These are phyloP conservation scores for Neotoxoptera formosana DNA, from an alignment of 1,140 invertebrate species.

Conservation along the genomic window DNA sequence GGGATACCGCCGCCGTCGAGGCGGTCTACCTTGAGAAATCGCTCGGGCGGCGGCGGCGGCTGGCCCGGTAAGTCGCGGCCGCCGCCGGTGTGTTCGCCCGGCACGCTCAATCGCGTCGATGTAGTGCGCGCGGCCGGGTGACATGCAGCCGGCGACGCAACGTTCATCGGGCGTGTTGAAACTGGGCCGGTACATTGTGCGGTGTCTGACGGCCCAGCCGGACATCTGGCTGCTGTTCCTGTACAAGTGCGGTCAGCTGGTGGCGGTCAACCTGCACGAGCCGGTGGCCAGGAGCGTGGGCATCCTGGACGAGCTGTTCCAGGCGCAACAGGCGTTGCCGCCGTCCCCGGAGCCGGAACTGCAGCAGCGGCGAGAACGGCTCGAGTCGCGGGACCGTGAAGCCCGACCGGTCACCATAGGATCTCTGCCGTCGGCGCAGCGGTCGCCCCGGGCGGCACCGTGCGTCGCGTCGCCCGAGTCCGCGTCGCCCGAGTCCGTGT, in stretches of 20 bases:
- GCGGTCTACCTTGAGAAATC: too few relatives aligned
- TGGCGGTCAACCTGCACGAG: conserved; percentile 60
- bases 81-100: neutral
- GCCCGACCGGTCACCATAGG: neutral
- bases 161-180: conserved; percentile 41
- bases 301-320: conserved; percentile 66
- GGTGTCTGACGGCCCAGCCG: conserved; percentile 54
- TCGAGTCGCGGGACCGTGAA: neutral
- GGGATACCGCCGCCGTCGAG: too few relatives aligned
- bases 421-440: neutral
- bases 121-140: conserved; percentile 31
- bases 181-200: conserved; percentile 50
- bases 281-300: conserved; percentile 64
- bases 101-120: conserved; percentile 44
- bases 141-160: conserved; percentile 48
- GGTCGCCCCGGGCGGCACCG: neutral
- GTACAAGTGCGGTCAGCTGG: conserved; percentile 66
- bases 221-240: conserved; percentile 65
- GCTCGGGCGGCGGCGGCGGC: too few relatives aligned
- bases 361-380: neutral
- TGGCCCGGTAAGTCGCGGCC: neutral
- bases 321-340: neutral
- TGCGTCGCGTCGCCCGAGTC: neutral
- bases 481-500: neutral
- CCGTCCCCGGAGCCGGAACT: conserved; percentile 63